Conservation (phyloP, 2,797 vertebrate genomes). For the Sorex maritimensis region DNA sequence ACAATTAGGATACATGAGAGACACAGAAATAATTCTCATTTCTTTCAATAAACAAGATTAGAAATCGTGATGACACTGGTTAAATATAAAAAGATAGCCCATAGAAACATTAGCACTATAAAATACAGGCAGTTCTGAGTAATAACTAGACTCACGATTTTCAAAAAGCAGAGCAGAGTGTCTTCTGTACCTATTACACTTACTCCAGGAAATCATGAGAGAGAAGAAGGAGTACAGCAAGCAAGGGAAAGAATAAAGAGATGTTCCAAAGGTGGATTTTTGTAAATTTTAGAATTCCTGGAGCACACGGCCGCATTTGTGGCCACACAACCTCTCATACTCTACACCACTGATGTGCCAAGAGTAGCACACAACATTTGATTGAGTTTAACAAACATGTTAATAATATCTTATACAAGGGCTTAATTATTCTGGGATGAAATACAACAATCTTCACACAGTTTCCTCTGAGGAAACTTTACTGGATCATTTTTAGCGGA, state of each 20-base stretch:
- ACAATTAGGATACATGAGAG: background rate
- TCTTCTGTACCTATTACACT: background rate
- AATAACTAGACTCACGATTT: background rate
- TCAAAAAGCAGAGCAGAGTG: background rate
- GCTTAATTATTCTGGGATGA: too few relatives aligned
- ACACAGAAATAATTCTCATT: conserved; percentile 9
- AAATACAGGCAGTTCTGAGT: background rate
- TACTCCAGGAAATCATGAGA: background rate
- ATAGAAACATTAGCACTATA: background rate
- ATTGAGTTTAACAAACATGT: too few relatives aligned
- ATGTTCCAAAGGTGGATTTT: background rate
- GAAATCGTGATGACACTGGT: background rate
- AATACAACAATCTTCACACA: too few relatives aligned
- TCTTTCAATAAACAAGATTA: background rate
- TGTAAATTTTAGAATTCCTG: too few relatives aligned
- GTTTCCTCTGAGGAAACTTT: too few relatives aligned
- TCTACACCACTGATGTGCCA: too few relatives aligned
- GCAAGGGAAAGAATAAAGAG: background rate
- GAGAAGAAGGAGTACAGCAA: background rate
- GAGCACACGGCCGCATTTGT: too few relatives aligned
- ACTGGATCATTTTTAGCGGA: too few relatives aligned
- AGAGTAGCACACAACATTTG: too few relatives aligned
- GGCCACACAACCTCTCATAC: too few relatives aligned
- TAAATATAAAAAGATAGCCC: background rate
- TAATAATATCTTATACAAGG: too few relatives aligned